Conservation (phyloP, 2,113 vertebrate genomes). For the Scopus umbretta region DNA sequence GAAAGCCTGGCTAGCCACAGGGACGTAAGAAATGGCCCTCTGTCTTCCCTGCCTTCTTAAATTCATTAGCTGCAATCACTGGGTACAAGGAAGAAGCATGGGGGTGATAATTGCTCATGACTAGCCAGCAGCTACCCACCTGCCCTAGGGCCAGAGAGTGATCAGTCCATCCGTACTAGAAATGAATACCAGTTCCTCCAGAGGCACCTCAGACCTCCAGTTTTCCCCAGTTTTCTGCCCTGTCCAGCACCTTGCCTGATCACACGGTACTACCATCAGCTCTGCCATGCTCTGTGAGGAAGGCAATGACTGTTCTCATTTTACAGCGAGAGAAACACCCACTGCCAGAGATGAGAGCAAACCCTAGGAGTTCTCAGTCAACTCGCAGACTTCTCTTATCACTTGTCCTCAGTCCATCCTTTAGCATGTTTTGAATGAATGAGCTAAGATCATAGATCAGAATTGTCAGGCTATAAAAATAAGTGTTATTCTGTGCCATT, state of each 20-base stretch:
- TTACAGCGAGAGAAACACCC: neutral
- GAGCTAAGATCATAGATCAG: neutral
- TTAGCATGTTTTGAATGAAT: neutral
- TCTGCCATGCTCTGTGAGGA: neutral
- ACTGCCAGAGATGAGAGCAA: neutral
- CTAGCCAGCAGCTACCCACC: neutral
- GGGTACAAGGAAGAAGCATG: neutral
- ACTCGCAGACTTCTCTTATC: neutral
- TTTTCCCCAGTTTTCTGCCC: neutral
- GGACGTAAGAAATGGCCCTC: neutral
- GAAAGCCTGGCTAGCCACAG: neutral
- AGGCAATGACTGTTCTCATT: neutral
- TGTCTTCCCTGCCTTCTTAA: neutral
- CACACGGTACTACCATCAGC: neutral
- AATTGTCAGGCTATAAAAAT: neutral
- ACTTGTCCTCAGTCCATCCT: neutral
- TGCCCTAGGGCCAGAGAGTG: neutral
- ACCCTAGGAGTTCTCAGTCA: neutral
- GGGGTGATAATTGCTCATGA: neutral
- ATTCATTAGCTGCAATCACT: neutral
- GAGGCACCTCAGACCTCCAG: neutral
- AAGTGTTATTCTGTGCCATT: neutral
- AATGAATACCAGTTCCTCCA: neutral
- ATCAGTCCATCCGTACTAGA: neutral
- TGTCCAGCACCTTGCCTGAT: neutral